These are phyloP conservation scores for Eira barbara DNA, from an alignment of 2,113 vertebrate genomes.

Conservation along the genomic window DNA sequence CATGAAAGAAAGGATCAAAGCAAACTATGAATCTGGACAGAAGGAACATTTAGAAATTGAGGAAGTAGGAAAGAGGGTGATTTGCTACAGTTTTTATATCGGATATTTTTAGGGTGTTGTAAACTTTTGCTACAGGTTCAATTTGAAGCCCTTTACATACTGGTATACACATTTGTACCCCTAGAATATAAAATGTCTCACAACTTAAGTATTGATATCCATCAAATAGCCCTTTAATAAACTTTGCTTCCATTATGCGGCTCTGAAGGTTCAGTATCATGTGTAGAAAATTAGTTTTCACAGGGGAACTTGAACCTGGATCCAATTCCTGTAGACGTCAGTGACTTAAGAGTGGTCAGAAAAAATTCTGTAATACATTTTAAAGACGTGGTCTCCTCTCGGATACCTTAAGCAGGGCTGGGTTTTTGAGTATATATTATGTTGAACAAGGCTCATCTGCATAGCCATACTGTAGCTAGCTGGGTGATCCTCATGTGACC, in stretches of 20 bases:
- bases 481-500: not conserved
- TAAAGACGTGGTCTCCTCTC: not conserved
- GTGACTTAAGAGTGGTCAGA: not conserved
- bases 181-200: not conserved
- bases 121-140: constrained; percentile 18
- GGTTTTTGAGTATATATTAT: not conserved
- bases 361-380: not conserved
- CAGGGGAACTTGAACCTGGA: not conserved
- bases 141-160: not conserved
- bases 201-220: not conserved
- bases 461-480: not conserved
- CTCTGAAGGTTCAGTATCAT: not conserved
- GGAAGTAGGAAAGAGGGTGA: not conserved
- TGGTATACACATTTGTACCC: not conserved
- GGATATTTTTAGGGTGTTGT: constrained; percentile 20
- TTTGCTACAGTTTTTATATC: not conserved
- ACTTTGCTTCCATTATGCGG: not conserved
- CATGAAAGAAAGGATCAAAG: not conserved
- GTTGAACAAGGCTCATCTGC: not conserved
- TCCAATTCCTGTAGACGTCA: not conserved
- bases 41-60: not conserved
- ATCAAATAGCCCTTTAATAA: not conserved
- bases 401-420: not conserved
- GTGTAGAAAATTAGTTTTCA: not conserved
- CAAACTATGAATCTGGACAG: not conserved